Evolutionary conservation across 2,888 invertebrate genomes (phyloP), one percentile per base, ranked within the genome.

Genomic region (Cephus sareptanus): DNA sequence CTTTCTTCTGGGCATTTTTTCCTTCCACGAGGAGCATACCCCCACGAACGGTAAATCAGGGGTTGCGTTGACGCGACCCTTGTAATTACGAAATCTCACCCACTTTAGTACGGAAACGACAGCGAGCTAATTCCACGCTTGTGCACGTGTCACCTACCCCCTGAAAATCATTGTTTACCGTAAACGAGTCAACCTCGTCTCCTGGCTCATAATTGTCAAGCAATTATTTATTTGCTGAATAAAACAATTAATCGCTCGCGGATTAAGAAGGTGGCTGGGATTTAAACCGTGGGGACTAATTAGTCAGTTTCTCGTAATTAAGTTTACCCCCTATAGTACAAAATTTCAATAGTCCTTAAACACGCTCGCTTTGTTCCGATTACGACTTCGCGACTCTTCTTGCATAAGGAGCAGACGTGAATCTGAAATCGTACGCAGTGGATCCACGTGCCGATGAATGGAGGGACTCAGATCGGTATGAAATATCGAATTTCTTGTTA

Each of bases 1-100:
- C 56, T 56, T 23, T 40, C 15, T 40, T 6, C 15, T 15, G 40
- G 15, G 0, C 40, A 0, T 40, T 40, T 6, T 40, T 15, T 15
- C 37, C 4, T 15, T 40, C 6, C 9, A 56, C 56, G 23, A 56
- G 56, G 2, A 56, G 56, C 23, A 56, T 23, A 68, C 34, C 75
- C 75, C 34, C 30, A 71, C 40, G 75, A 13, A 40, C 77, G 34
- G 77, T 77, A 77, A 77, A 77, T 77, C 77, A 77, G 77, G 75
- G n/a, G n/a, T 75, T 34, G 69, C 77, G 77, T 71, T 70, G 77
- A 77, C 77, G 77, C 75, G 69, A 74, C 77, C 71, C 70, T 77
- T 77, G 77, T 77, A 77, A 77, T 77, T 77, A 75, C 77, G 40
- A 77, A 77, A 75, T 75, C 75, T 77, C 77, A 75, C 75, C 74